Percentiles rank a stretch among this genome's conserved stretches.
Evolutionary conservation across 1,140 invertebrate genomes (phyloP).

Genomic region (Drosophila novamexicana): DNA sequence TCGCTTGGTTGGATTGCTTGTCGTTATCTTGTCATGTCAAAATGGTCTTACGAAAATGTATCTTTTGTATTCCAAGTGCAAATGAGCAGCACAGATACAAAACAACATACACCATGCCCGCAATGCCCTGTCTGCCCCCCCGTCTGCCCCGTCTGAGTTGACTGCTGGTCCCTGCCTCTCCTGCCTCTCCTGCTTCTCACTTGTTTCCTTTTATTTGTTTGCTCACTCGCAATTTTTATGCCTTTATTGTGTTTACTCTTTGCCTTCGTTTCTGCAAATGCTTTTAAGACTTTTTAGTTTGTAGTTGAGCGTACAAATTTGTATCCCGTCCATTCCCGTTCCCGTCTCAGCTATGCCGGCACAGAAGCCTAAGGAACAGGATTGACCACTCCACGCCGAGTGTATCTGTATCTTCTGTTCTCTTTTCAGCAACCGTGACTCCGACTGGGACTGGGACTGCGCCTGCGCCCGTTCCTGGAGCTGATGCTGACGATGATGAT

Average conservation of each 20-base stretch:
- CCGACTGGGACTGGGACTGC: conserved; percentile 22
- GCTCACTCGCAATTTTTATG: conserved; percentile 82
- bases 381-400: conserved; percentile 51
- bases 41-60: conserved; percentile 83
- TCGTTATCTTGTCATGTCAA: conserved; percentile 84
- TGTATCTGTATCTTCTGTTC: conserved; percentile 45
- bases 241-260: conserved; percentile 82
- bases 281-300: conserved; percentile 83
- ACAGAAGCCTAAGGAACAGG: conserved; percentile 62
- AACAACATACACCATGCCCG: conserved; percentile 41
- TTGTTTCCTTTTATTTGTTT: conserved; percentile 79
- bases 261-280: conserved; percentile 81
- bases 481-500: conserved; percentile 71
- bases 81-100: conserved; percentile 78
- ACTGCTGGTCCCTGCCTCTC: background rate
- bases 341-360: background rate
- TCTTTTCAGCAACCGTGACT: background rate
- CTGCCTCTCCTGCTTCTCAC: conserved; percentile 24
- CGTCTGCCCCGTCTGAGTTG: background rate
- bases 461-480: conserved; percentile 13
- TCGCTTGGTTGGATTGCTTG: conserved; percentile 73
- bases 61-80: conserved; percentile 83
- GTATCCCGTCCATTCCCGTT: conserved; percentile 24
- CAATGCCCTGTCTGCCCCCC: background rate
- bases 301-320: conserved; percentile 82